Conservation (phyloP, 2,888 invertebrate species). For the Drosophila formosana region DNA sequence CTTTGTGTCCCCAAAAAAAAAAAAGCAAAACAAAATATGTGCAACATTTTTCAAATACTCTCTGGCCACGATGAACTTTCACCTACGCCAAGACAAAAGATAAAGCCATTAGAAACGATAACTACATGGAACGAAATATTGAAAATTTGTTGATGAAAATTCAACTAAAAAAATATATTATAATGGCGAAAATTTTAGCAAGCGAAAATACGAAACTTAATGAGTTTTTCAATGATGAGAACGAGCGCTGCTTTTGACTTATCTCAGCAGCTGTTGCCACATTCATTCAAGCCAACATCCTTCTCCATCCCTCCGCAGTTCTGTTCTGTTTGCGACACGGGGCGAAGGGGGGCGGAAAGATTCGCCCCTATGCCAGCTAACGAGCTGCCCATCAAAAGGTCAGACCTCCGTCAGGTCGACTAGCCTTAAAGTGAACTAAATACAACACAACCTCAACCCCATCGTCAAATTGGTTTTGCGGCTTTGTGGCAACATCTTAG, state of each 20-base stretch:
- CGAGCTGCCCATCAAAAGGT: constrained; percentile 55
- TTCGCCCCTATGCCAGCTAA: constrained; percentile 31
- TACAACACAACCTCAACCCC: constrained; percentile 32
- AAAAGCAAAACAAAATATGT: neutral
- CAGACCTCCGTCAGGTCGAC: constrained; percentile 37
- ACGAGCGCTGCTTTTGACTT: constrained; percentile 30
- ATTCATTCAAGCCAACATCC: constrained; percentile 11
- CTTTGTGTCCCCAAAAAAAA: neutral
- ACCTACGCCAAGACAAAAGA: constrained; percentile 1
- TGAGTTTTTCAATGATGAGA: constrained; percentile 45
- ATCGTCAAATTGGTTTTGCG: constrained; percentile 70
- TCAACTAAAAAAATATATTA: neutral
- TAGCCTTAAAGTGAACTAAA: constrained; percentile 28
- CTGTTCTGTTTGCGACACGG: neutral
- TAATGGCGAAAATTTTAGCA: constrained; percentile 3
- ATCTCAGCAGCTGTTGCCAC: constrained; percentile 22
- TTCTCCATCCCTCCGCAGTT: constrained; percentile 1
- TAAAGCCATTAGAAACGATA: neutral
- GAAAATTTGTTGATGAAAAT: constrained; percentile 10
- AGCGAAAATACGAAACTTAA: constrained; percentile 33
- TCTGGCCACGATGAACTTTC: neutral
- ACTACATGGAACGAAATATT: constrained; percentile 12
- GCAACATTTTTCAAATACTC: neutral
- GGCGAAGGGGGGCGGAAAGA: neutral
- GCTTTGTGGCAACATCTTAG: constrained; percentile 40